Evolutionary conservation across 1,140 invertebrate genomes (phyloP), one percentile per base, ranked within the genome.

Genomic region (Drosophila suzukii): DNA sequence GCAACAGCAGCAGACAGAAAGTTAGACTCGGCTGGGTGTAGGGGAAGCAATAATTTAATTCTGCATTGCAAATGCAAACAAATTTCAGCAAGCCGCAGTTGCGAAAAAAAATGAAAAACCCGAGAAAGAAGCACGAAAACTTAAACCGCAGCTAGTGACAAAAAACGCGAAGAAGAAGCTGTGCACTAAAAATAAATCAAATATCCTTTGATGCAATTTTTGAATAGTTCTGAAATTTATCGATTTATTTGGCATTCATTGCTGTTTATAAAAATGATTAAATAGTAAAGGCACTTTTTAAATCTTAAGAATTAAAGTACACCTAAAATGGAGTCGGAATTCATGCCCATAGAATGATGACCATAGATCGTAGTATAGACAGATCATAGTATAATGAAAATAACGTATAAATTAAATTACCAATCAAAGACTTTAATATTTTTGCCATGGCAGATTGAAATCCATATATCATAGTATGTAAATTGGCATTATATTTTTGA

Each of bases 1-100:
- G 55, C 63, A 54, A 57, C 51, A 61, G 58, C 41, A 58, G 60
- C 53, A 59, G 70, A 56, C 59, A 68, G 57, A 85, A 59, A 63
- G 47, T 71, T 49, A 46, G 47, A 55, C 32, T 12, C 65, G 10
- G 43, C 8, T 30, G 46, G 61, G 27, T 53, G 49, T 59, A 71
- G 79, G 79, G 83, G 83, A 86, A 88, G 84, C 83, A 86, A 86
- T 86, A 86, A 86, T 86, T 86, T 86, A 86, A 86, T 86, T 86
- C 83, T 83, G 83, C 83, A 83, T 88, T 86, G 83, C 79, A 86
- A 86, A 86, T 89, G 84, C 84, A 86, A 86, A 86, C 83, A 86
- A 86, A 86, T 86, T 86, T 86, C 74, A 63, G 67, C 78, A 85
- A 88, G 79, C 83, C 84, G 79, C 83, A 86, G 79, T 75, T 71